A percentile compares a stretch with the other conserved stretches of the same genome.
These are phyloP conservation scores for Cataglyphis hispanica DNA, from an alignment of 1,140 invertebrate genomes.

Conservation along the genomic window DNA sequence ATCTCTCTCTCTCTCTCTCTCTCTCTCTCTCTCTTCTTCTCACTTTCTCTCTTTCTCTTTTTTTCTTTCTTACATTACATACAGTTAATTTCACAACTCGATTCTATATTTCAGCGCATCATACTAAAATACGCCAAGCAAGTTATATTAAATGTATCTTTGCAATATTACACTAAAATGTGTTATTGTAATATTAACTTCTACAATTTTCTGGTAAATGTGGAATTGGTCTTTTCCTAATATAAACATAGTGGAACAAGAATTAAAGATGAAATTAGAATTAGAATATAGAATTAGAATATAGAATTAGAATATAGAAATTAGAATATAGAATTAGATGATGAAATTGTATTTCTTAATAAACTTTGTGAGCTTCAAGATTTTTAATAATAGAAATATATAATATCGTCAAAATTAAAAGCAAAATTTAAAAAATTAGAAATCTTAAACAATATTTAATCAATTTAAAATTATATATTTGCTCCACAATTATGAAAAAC, in stretches of 20 bases:
- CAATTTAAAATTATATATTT: too few species aligned
- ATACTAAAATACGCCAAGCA: background rate
- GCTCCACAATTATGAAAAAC: background rate
- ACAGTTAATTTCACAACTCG: background rate
- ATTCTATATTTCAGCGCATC: background rate
- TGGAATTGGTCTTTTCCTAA: background rate
- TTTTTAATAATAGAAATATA: too few species aligned
- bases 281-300: too few species aligned
- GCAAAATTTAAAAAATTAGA: too few species aligned
- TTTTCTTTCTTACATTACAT: background rate
- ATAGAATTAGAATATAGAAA: too few species aligned
- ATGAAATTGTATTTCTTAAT: too few species aligned
- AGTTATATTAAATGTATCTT: background rate
- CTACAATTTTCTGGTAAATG: too few species aligned
- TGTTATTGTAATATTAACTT: background rate
- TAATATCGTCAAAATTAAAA: too few species aligned
- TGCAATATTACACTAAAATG: background rate
- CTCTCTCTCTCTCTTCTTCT: background rate
- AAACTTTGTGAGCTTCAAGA: too few species aligned
- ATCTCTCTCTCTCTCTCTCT: background rate
- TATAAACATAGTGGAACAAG: background rate
- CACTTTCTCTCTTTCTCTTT: background rate
- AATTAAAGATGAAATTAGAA: too few species aligned
- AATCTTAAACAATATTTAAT: too few species aligned
- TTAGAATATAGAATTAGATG: too few species aligned